Conservation (phyloP, 2,113 vertebrate species). For the Thunnus maccoyii region DNA sequence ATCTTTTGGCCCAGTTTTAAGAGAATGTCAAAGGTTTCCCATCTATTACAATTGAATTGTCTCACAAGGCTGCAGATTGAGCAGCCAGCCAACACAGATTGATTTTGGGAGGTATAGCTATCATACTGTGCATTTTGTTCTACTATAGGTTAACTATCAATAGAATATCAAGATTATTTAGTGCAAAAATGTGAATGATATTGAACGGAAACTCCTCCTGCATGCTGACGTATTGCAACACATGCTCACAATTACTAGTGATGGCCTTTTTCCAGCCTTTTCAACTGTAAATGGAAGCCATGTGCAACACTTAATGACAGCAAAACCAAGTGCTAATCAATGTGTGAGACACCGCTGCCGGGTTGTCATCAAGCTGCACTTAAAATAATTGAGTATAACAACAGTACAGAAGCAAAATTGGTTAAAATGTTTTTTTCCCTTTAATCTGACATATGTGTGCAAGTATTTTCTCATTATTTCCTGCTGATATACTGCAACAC, state of each 20-base stretch:
- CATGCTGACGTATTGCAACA: constrained; percentile 3
- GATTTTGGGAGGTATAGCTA: neutral
- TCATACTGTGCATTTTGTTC: neutral
- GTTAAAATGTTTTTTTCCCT: neutral
- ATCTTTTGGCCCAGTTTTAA: neutral
- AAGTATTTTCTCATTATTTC: neutral
- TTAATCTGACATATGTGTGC: constrained; percentile 5
- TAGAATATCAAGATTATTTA: constrained; percentile 18
- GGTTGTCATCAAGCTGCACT: constrained; percentile 27
- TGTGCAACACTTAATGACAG: constrained; percentile 43
- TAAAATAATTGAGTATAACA: constrained; percentile 20
- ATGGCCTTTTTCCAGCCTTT: neutral
- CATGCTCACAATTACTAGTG: constrained; percentile 17
- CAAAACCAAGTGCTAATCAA: constrained; percentile 38
- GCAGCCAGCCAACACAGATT: neutral
- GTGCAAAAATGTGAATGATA: neutral
- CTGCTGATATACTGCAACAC: neutral
- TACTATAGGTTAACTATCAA: neutral
- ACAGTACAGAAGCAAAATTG: neutral
- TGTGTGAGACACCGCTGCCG: constrained; percentile 9
- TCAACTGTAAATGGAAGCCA: constrained; percentile 36
- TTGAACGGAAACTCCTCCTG: constrained; percentile 1
- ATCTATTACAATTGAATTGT: constrained; percentile 2
- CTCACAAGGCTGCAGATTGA: neutral
- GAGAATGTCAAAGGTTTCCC: neutral